Conservation (phyloP, 2,113 vertebrate genomes). For the Mastomys natalensis region DNA sequence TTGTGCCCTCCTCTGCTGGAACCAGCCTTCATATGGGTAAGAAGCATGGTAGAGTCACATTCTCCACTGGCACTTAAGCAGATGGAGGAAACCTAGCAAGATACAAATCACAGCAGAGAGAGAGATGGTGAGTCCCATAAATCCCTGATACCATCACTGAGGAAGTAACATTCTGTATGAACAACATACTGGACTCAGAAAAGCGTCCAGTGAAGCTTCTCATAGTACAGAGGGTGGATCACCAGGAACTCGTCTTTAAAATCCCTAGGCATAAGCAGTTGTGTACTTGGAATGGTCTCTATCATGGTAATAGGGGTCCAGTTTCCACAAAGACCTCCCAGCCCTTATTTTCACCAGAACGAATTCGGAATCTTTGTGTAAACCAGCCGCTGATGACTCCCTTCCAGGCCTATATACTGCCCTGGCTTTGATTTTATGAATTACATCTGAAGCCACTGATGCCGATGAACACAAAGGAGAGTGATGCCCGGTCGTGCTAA, state of each 20-base stretch:
- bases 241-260: background rate
- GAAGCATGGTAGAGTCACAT: background rate
- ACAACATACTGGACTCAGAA: background rate
- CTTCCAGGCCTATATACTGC: fast-evolving
- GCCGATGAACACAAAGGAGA: background rate
- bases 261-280: background rate
- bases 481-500: background rate
- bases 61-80: background rate
- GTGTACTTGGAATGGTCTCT: background rate
- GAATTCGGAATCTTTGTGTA: background rate
- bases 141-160: background rate
- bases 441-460: background rate
- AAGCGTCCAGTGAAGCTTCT: background rate
- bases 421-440: background rate
- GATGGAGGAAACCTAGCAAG: background rate
- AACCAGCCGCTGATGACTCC: background rate
- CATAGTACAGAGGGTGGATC: background rate
- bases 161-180: background rate
- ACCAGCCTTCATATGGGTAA: background rate
- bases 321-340: background rate
- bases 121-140: background rate
- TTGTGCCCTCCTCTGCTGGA: background rate
- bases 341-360: background rate
- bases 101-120: background rate
- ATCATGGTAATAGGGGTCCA: background rate